Percentiles rank a stretch among this genome's conserved stretches.
Conservation (phyloP, 2,113 vertebrate genomes). For the Etheostoma cragini region DNA sequence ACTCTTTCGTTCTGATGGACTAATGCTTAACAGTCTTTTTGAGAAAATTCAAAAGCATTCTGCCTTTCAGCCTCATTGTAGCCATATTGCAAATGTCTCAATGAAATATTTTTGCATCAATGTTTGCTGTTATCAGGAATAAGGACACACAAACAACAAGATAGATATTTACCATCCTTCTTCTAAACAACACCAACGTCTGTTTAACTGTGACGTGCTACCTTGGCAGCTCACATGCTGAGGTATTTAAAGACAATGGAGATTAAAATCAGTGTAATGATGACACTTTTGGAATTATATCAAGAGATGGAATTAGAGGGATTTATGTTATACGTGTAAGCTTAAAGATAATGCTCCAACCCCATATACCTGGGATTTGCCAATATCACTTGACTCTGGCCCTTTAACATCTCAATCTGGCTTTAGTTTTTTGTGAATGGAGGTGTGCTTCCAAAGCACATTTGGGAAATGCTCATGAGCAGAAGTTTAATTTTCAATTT, state of each 20-base stretch:
- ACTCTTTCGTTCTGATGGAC: not conserved
- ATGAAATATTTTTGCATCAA: not conserved
- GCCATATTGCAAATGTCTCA: not conserved
- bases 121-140: not conserved
- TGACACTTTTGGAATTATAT: not conserved
- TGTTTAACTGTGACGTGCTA: not conserved
- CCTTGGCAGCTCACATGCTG: not conserved
- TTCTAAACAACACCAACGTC: not conserved
- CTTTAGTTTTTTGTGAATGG: not conserved
- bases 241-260: not conserved
- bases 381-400: not conserved
- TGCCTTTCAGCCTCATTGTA: not conserved
- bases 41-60: not conserved
- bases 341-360: not conserved
- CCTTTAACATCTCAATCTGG: not conserved
- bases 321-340: not conserved
- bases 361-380: not conserved
- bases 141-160: not conserved
- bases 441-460: not conserved
- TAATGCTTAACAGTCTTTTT: not conserved
- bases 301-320: not conserved
- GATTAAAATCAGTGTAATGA: not conserved
- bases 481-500: not conserved
- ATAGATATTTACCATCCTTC: not conserved
- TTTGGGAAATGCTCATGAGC: not conserved